phyloP scores from a whole-genome alignment of 2,888 invertebrate genomes.

The Ochropleura leucogaster region DNA sequence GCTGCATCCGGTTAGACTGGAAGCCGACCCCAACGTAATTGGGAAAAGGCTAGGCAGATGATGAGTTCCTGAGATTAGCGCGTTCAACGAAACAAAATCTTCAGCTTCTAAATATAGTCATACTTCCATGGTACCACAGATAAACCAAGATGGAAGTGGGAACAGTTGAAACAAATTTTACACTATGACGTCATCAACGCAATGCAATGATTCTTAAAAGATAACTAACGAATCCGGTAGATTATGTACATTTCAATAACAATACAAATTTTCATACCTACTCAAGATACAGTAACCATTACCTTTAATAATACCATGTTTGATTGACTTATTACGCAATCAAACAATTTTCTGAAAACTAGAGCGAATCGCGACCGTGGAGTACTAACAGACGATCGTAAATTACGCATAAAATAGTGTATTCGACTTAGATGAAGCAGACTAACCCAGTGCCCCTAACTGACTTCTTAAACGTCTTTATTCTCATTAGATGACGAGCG shows the following conservation, averaged over 20 bases:
- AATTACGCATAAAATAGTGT: slow-evolving; percentile 62
- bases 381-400: slow-evolving; percentile 46
- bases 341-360: slow-evolving; percentile 50
- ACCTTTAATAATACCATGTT: slow-evolving; percentile 28
- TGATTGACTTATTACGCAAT: slow-evolving; percentile 56
- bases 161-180: background rate
- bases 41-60: no score
- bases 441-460: slow-evolving; percentile 48
- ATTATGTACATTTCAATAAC: background rate
- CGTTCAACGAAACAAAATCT: no score
- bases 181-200: background rate
- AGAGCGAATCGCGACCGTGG: slow-evolving; percentile 36
- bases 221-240: background rate
- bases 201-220: background rate
- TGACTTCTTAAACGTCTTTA: slow-evolving; percentile 9
- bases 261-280: slow-evolving; percentile 10
- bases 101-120: no score
- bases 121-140: background rate
- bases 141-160: background rate
- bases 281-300: slow-evolving; percentile 17
- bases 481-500: background rate
- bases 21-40: no score
- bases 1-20: no score
- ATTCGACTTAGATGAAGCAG: slow-evolving; percentile 20
- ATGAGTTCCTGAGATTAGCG: no score